phyloP scores from a whole-genome alignment of 2,888 invertebrate species.

The Leptinotarsa rubiginosa region DNA sequence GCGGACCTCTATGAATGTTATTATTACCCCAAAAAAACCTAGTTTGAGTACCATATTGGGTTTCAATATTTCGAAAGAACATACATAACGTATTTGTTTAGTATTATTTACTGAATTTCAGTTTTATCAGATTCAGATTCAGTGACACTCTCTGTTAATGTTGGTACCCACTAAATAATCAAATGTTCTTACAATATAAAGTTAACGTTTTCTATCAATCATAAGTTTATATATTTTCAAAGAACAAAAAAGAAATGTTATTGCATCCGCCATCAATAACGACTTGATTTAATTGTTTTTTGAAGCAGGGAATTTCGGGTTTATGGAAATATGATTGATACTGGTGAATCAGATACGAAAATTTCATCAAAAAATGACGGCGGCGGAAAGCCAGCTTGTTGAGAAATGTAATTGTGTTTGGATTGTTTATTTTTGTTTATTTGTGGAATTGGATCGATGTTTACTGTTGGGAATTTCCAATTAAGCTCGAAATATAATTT shows the following conservation, averaged over 20 bases:
- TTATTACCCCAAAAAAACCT: too few relatives aligned
- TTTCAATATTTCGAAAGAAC: too few relatives aligned
- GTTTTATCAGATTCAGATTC: too few relatives aligned
- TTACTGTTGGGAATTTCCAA: neutral
- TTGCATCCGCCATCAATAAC: neutral
- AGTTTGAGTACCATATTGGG: too few relatives aligned
- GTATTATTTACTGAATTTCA: too few relatives aligned
- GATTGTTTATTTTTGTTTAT: neutral
- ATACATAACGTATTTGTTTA: too few relatives aligned
- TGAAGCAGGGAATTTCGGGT: neutral
- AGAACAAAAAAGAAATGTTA: neutral
- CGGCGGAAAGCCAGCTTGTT: neutral
- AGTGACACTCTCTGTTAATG: too few relatives aligned
- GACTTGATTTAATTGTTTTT: neutral
- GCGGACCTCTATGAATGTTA: too few relatives aligned
- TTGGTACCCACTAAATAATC: too few relatives aligned
- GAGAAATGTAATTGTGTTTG: conserved; percentile 2
- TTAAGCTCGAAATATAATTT: neutral
- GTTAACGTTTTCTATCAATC: too few relatives aligned
- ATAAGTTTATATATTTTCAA: neutral
- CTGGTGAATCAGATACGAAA: neutral
- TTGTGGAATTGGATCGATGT: neutral
- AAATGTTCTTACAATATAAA: too few relatives aligned
- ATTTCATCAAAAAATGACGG: neutral
- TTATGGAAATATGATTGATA: neutral